Evolutionary conservation across 2,113 vertebrate genomes (phyloP), one percentile per base, ranked within the genome.

Genomic region (Perca flavescens): DNA sequence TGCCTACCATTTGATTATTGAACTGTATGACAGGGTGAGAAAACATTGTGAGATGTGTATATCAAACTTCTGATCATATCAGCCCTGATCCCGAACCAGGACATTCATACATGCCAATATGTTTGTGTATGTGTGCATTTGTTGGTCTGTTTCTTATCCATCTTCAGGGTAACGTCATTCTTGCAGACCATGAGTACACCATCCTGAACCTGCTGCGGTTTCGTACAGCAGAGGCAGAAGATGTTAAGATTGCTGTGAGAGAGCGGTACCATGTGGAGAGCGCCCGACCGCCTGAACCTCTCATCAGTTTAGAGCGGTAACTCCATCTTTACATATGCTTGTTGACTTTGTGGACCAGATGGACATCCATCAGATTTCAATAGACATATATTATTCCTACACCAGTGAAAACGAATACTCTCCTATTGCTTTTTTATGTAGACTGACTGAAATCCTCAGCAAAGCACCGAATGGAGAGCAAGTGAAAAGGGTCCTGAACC

Each of bases 141-240:
- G 50, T 52, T 68, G 17, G 16, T 69, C 5, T n/a, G 2, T 79
- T 10, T 15, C 19, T 19, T 67, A 11, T 86, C 22, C n/a, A 6
- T 77, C 80, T 79, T 34, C 87, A 99, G 98, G 98, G 98, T 1
- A 99, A 99, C 92, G 89, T 99, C 31, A 95, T 99, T 60, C 97
- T 99, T 77, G 95, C 97, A 0, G 98, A 99, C 91, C 90, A 97
- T 2, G 96, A 99, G 77, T 99, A 96, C 89, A 65, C 94, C 17
- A 99, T 99, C 92, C 94, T 99, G 36, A 99, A 99, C 91, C 97
- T 99, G 74, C 93, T 99, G 94, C 93, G 98, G 69, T 99, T 98
- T 90, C 97, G 98, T 54, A 97, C 96, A 0, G 97, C 95, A 2
- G 98, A 95, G 34, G 95, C 92, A 0, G 97, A 99, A 56, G 98